Evolutionary conservation across 2,888 invertebrate species (phyloP), one percentile per base, ranked within the genome.

Genomic region (Ectemnius continuus): DNA sequence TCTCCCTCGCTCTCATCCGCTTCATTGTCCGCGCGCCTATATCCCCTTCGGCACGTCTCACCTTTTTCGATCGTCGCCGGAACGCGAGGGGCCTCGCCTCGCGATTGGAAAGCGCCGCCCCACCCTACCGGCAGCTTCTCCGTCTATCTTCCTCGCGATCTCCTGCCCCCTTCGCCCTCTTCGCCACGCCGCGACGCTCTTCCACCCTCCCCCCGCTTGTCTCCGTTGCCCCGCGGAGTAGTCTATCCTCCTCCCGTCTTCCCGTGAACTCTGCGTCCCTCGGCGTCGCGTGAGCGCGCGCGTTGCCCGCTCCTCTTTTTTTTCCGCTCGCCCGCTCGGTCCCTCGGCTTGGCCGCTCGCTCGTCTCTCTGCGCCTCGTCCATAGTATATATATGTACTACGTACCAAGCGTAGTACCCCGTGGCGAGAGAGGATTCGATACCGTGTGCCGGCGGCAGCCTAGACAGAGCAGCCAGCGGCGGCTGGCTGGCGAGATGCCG

Each of bases 11-110:
- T 70, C 76, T 70, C 81, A 70, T 78, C 76, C 80, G 83, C 79
- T 79, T 87, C 82, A 85, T 86, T 86, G 85, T 87, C 85, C 85
- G 86, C 83, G 81, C 36, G 36, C 74, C 81, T 82, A 79, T 86
- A 80, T 83, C 82, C 86, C 85, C 84, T 84, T 85, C 85, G 86
- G 83, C 87, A 81, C 85, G 86, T 85, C 85, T 86, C 87, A 86
- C 86, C 87, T 88, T 86, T 87, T 87, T 85, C 86, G 85, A 87
- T 85, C 85, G 85, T 77, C 82, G 76, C 64, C 76, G 79, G 63
- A 69, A 73, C 80, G 80, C 80, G 80, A 75, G 74, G 73, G 72
- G 70, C 74, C 76, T 78, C 75, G 79, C 75, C 77, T 76, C 76
- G 78, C 82, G 80, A 82, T 82, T 82, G 82, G 82, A 82, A 82